These are phyloP conservation scores for Drosophila barbarae DNA, from an alignment of 2,888 invertebrate genomes.

Conservation along the genomic window DNA sequence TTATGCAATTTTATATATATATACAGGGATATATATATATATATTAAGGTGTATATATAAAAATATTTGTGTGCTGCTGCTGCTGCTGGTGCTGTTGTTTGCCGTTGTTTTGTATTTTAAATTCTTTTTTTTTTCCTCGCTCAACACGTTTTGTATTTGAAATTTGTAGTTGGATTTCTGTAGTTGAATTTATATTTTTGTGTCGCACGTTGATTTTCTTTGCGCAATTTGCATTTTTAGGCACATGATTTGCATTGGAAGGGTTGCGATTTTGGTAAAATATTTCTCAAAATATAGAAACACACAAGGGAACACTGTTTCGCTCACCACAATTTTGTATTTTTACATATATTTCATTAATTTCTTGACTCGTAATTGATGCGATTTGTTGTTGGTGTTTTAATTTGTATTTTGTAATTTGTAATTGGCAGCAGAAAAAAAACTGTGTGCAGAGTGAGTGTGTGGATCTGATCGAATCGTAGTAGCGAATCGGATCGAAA, in stretches of 20 bases:
- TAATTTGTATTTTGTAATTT: neutral
- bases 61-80: conserved; percentile 48
- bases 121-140: conserved; percentile 27
- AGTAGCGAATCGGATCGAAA: conserved; percentile 58
- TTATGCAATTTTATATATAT: conserved; percentile 73
- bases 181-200: conserved; percentile 72
- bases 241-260: conserved; percentile 74
- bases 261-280: conserved; percentile 69
- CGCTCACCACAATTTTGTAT: conserved; percentile 10
- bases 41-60: conserved; percentile 14
- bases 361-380: conserved; percentile 1
- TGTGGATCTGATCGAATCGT: conserved; percentile 16
- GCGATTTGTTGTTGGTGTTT: conserved; percentile 7
- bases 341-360: neutral
- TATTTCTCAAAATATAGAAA: conserved; percentile 61
- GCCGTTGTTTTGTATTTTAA: conserved; percentile 38
- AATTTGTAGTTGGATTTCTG: conserved; percentile 67
- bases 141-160: conserved; percentile 73
- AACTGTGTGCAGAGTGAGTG: conserved; percentile 26
- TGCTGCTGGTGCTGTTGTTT: conserved; percentile 29
- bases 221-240: conserved; percentile 76
- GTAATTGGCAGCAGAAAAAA: conserved; percentile 20
- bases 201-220: conserved; percentile 72
- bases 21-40: conserved; percentile 33
- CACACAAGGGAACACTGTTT: conserved; percentile 22